These are phyloP conservation scores for Oreochromis spilurus DNA, from an alignment of 2,113 vertebrate genomes.

Conservation along the genomic window DNA sequence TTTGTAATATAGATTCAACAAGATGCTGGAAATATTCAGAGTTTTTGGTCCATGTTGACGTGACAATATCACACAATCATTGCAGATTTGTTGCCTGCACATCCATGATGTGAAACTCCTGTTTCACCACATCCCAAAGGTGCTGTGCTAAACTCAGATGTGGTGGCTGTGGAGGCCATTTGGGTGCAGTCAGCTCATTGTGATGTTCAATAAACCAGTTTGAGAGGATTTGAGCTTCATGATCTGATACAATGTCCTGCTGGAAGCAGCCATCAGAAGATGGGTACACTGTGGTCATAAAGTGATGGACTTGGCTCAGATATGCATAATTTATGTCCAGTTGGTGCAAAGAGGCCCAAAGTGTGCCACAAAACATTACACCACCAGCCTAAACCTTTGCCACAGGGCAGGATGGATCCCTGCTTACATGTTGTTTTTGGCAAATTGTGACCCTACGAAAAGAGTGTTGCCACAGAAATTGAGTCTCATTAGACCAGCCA, in stretches of 20 bases:
- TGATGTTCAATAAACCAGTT: not conserved
- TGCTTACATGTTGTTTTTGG: not conserved
- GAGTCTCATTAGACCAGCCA: not conserved
- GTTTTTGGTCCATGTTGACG: not conserved
- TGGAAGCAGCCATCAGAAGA: not conserved
- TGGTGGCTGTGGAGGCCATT: not conserved
- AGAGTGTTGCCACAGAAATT: not conserved
- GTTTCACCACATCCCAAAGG: not conserved
- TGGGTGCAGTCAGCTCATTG: not conserved
- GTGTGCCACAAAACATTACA: not conserved
- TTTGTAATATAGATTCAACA: not conserved
- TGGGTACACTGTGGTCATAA: not conserved
- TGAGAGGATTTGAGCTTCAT: not conserved
- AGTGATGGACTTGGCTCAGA: not conserved
- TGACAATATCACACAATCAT: not conserved
- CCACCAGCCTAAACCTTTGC: not conserved
- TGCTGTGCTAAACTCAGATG: not conserved
- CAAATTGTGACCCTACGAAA: not conserved
- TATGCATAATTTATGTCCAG: not conserved
- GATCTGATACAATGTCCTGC: not conserved
- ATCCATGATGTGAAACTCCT: not conserved
- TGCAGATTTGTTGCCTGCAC: not conserved
- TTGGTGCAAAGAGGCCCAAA: not conserved
- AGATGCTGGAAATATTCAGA: not conserved
- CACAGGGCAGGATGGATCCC: not conserved